These are phyloP conservation scores for Eublepharis macularius DNA, from an alignment of 2,113 vertebrate species.

Conservation along the genomic window DNA sequence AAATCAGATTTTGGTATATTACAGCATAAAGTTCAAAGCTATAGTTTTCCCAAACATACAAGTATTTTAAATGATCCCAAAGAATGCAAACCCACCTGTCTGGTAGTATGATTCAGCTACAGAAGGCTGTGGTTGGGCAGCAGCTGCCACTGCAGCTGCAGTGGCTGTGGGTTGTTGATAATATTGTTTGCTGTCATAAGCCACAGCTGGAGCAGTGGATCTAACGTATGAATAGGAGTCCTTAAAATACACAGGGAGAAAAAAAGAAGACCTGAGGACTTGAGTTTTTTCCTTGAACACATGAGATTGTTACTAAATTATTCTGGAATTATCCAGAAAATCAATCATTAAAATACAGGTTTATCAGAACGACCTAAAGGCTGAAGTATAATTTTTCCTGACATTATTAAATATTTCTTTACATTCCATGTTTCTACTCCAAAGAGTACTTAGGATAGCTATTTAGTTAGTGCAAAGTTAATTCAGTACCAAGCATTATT, in stretches of 20 bases:
- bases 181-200: conserved; percentile 97
- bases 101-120: conserved; percentile 98
- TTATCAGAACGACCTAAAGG: neutral
- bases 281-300: neutral
- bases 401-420: neutral
- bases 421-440: too few species aligned
- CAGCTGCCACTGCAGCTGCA: conserved; percentile 85
- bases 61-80: neutral
- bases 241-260: conserved; percentile 68
- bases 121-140: conserved; percentile 89
- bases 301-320: neutral
- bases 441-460: too few species aligned
- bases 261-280: conserved; percentile 2
- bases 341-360: neutral
- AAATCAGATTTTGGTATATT: neutral
- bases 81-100: conserved; percentile 79
- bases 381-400: neutral
- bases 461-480: neutral
- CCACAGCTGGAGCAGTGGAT: conserved; percentile 91
- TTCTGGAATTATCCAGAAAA: neutral
- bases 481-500: neutral
- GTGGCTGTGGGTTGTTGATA: conserved; percentile 94
- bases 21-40: neutral
- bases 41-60: neutral
- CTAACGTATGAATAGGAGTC: conserved; percentile 96